Evolutionary conservation across 2,888 invertebrate species (phyloP), one percentile per base, ranked within the genome.

Genomic region (Camponotus fellah): DNA sequence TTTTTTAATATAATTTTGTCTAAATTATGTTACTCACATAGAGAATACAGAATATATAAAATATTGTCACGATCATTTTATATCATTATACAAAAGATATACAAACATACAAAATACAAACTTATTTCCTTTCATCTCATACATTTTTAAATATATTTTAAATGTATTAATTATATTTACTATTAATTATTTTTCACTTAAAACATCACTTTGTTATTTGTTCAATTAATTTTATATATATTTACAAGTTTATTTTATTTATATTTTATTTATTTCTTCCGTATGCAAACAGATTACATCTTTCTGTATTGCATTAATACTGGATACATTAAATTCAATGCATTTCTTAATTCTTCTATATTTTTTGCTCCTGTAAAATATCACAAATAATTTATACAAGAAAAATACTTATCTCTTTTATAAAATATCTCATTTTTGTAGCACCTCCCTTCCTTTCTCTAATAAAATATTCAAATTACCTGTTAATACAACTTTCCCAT

Each of bases 401-500:
- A 43, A 43, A 56, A 21, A 40, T 71, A 34, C 17, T 64, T 49
- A 32, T 64, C 64, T 46, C 43, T 43, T 4, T 46, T 37, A 17
- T n/a, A 72, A 4, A 62, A 62, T 8, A 69, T 77, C 8, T 21
- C 14, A 9, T 53, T 21, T 21, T 21, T 26, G 12, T 12, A 26
- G 1, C 14, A 17, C 34, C n/a, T 53, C 2, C n/a, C 6, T 2
- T 53, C n/a, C 2, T 53, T 32, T 46, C 2, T 5, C 3, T 58
- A 6, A 32, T n/a, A 14, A 26, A 58, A 46, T 21, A 82, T 65
- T n/a, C 2, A 9, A 49, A 64, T 86, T 91, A 96, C 96, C 96
- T 92, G 99, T 99, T 87, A 99, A 97, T 1, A 99, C 99, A 89
- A 99, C 97, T 96, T 99, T 99, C 80, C 99, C 99, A 95, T 99